Conservation (phyloP, 1,140 invertebrate genomes). For the Holotrichia oblita region DNA sequence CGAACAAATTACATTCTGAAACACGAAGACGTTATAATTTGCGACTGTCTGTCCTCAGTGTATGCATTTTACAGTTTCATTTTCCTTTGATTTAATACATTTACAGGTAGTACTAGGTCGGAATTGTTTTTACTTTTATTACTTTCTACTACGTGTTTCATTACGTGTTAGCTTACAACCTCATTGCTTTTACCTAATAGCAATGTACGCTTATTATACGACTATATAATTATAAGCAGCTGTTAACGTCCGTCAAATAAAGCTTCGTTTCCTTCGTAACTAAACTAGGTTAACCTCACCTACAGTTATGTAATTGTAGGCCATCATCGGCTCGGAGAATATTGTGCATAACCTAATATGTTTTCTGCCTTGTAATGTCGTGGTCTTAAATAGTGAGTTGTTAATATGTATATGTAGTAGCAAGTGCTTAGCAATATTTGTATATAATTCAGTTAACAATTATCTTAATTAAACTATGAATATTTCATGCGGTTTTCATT, state of each 20-base stretch:
- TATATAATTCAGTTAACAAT: neutral
- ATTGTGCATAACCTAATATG: neutral
- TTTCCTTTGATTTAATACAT: too few relatives aligned
- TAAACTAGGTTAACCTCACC: neutral
- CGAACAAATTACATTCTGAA: too few relatives aligned
- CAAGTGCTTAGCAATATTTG: neutral
- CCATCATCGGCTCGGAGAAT: neutral
- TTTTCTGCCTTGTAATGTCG: neutral
- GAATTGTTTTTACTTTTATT: too few relatives aligned
- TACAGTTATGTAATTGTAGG: neutral
- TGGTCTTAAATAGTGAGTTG: neutral
- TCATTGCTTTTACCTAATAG: too few relatives aligned
- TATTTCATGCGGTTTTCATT: neutral
- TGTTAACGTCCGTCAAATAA: neutral
- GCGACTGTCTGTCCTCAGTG: too few relatives aligned
- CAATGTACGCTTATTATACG: too few relatives aligned
- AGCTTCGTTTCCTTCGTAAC: neutral
- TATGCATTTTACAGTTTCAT: too few relatives aligned
- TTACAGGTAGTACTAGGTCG: too few relatives aligned
- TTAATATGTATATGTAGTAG: neutral
- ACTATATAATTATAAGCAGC: too few relatives aligned
- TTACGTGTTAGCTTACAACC: too few relatives aligned
- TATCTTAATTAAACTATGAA: slow-evolving; percentile 3
- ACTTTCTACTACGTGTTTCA: too few relatives aligned
- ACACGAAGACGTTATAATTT: too few relatives aligned